These are phyloP conservation scores for Drepanosiphum platanoidis DNA, from an alignment of 2,888 invertebrate species.

Conservation along the genomic window DNA sequence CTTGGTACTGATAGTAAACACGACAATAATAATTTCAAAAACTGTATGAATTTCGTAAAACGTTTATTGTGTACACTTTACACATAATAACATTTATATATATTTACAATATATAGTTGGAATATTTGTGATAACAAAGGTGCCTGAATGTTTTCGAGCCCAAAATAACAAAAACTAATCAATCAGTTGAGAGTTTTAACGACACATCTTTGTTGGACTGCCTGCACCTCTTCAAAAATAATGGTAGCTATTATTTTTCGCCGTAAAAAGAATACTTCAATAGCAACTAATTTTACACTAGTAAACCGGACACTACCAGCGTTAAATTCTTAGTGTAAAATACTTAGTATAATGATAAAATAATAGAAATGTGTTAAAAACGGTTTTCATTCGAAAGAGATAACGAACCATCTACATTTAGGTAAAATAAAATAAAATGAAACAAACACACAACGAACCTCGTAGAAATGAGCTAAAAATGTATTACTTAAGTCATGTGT, in stretches of 20 bases:
- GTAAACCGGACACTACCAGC: slow-evolving; percentile 7
- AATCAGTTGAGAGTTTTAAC: not conserved
- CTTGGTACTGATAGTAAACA: too few species aligned
- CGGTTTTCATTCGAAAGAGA: not conserved
- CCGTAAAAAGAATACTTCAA: not conserved
- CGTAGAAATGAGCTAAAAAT: not conserved
- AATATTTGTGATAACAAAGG: not conserved
- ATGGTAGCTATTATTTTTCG: slow-evolving; percentile 30
- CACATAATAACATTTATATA: not conserved
- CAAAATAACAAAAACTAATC: slow-evolving; percentile 27
- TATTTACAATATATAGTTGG: not conserved
- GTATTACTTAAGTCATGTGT: not conserved
- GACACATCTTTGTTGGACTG: not conserved
- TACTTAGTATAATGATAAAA: not conserved
- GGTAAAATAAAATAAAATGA: not conserved
- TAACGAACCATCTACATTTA: not conserved
- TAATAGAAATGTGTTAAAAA: slow-evolving; percentile 31
- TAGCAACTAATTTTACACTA: slow-evolving; percentile 23
- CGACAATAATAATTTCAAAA: too few species aligned
- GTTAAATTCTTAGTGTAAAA: not conserved
- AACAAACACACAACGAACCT: not conserved
- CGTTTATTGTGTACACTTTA: not conserved
- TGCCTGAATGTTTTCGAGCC: not conserved
- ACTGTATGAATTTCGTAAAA: not conserved
- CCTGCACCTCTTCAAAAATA: slow-evolving; percentile 12